Evolutionary conservation across 2,888 invertebrate species (phyloP).

Genomic region (Mamestra brassicae): DNA sequence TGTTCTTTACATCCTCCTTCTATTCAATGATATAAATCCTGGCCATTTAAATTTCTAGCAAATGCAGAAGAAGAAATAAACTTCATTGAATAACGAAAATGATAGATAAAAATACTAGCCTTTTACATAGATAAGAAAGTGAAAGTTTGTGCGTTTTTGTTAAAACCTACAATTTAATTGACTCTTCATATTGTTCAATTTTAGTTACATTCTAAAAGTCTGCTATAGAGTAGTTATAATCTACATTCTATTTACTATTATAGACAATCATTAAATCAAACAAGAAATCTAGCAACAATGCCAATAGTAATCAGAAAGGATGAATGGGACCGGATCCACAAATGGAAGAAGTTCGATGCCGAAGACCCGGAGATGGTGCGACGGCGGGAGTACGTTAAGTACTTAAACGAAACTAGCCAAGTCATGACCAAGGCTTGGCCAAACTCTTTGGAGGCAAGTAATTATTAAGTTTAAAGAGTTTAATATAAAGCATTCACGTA

Average conservation of each 20-base stretch:
- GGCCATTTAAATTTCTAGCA: constrained; percentile 36
- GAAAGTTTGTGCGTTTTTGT: constrained; percentile 2
- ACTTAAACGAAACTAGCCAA: constrained; percentile 76
- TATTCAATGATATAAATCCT: constrained; percentile 6
- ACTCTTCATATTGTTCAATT: background rate
- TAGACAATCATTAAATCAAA: background rate
- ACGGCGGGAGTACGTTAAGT: constrained; percentile 77
- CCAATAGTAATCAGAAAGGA: constrained; percentile 79
- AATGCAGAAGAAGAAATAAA: constrained; percentile 2
- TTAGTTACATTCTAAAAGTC: background rate
- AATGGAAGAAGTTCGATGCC: constrained; percentile 75
- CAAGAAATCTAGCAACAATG: constrained; percentile 66
- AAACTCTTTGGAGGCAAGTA: constrained; percentile 81
- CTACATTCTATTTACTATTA: background rate
- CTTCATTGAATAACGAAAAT: constrained; percentile 24
- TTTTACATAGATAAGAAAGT: background rate
- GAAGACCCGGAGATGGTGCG: constrained; percentile 79
- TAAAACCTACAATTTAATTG: background rate
- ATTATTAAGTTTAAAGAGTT: no score
- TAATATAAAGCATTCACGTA: no score
- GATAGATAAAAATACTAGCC: background rate
- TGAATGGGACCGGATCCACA: constrained; percentile 68
- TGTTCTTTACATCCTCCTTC: background rate
- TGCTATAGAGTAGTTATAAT: background rate
- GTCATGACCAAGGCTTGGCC: constrained; percentile 86